A percentile compares a stretch with the other conserved stretches of the same genome.
phyloP scores from a whole-genome alignment of 2,888 invertebrate genomes.

The Eupithecia centaureata region DNA sequence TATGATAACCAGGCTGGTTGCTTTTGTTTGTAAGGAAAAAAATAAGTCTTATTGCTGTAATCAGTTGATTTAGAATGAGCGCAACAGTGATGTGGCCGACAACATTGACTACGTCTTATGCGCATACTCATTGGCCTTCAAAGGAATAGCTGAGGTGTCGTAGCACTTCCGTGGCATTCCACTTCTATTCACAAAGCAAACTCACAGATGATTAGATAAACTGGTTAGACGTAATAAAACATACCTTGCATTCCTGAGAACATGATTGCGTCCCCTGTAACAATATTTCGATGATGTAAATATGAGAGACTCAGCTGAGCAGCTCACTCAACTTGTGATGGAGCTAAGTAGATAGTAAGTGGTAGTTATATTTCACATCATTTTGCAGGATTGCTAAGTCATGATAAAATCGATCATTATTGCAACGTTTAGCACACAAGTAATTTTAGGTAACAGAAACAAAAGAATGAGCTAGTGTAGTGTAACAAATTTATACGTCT shows the following conservation, averaged over 20 bases:
- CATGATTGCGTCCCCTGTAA: slow-evolving; percentile 85
- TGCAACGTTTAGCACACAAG: neutral
- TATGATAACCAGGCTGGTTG: neutral
- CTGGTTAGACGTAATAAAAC: slow-evolving; percentile 42
- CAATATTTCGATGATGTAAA: slow-evolving; percentile 49
- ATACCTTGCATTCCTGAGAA: slow-evolving; percentile 86
- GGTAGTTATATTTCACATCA: neutral
- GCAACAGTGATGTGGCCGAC: too few species aligned
- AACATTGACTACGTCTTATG: neutral
- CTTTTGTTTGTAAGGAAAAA: neutral
- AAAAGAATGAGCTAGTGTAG: slow-evolving; percentile 1
- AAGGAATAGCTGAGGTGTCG: neutral
- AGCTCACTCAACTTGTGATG: neutral
- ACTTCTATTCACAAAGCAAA: neutral
- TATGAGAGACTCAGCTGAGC: neutral
- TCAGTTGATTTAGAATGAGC: too few species aligned
- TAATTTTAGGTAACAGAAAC: neutral
- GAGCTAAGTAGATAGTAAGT: neutral
- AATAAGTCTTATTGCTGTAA: too few species aligned
- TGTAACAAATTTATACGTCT: neutral
- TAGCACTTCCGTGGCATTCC: neutral
- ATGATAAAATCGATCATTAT: neutral
- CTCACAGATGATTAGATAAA: neutral
- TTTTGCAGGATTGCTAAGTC: neutral
- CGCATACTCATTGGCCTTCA: neutral